Evolutionary conservation across 2,797 vertebrate genomes (phyloP).

Genomic region (Danio tinwini): DNA sequence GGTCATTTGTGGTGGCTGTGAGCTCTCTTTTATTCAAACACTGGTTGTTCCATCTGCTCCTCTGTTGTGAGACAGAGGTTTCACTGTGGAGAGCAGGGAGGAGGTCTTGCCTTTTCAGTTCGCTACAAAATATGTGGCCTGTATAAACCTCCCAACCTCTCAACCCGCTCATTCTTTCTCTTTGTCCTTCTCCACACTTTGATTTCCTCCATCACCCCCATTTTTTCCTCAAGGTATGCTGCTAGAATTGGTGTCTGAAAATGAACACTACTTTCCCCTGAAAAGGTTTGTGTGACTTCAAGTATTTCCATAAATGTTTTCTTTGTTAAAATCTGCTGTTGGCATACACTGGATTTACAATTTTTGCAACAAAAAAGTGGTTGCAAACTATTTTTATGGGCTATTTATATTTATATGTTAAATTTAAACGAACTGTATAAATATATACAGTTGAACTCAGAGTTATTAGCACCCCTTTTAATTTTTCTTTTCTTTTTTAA

Average conservation of each 20-base stretch:
- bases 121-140: conserved; percentile 36
- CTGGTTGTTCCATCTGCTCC: conserved; percentile 40
- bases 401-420: too few species aligned
- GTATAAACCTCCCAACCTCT: conserved; percentile 40
- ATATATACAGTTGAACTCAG: too few species aligned
- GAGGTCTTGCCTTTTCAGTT: conserved; percentile 47
- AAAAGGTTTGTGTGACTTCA: conserved; percentile 29
- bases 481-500: too few species aligned
- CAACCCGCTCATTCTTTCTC: conserved; percentile 20
- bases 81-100: conserved; percentile 39
- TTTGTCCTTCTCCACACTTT: conserved; percentile 7
- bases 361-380: too few species aligned
- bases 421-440: too few species aligned
- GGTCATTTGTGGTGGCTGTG: conserved; percentile 42
- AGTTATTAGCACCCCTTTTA: too few species aligned
- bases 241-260: conserved; percentile 14
- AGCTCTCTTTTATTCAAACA: conserved; percentile 25
- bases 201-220: conserved; percentile 16
- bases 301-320: neutral
- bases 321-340: neutral
- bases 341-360: too few species aligned
- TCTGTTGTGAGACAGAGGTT: conserved; percentile 49
- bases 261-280: conserved; percentile 29
- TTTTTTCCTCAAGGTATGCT: conserved; percentile 12
- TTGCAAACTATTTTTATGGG: too few species aligned